Base-by-base conservation (phyloP, 2,113 vertebrate species). In the Upupa epops region DNA sequence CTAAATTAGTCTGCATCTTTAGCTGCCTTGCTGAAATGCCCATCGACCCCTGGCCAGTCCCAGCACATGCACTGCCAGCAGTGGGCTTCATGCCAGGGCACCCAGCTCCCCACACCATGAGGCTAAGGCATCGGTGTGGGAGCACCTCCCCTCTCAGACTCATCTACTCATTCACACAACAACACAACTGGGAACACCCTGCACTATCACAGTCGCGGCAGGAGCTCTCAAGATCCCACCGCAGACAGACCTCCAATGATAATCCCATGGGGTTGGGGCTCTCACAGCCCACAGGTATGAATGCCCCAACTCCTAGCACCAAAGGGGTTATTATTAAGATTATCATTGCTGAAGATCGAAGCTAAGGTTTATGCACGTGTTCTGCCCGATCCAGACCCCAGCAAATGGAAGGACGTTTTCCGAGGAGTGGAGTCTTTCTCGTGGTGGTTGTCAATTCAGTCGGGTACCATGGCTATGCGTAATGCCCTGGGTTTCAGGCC, bases 11-110 rank as follows among this genome's bases (percentile, higher is more conserved):
- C 96, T 83, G 91, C 56, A 14, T 96, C 96, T 83, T 94, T 97
- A 98, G 98, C 98, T 98, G 97, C 98, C 97, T 96, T 94, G 93
- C 93, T 96, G 91, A 95, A 97, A 97, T 97, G 97, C 96, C 97
- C 95, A n/a, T 63, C 69, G 49, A 61, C 92, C 96, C 94, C 92
- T 96, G 82, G 66, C 88, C 92, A 46, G 81, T 89, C 96, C 95
- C 94, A 96, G 96, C 72, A 95, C 49, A 24, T 56, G 94, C 97
- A 97, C 97, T 86, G 97, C 97, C 98, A 96, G 97, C 97, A 97
- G 98, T 95, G 96, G 96, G 84, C 72, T 92, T 80, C 91, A 31
- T 51, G 85, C 93, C 64, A 64, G 54, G 89, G 78, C 89, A 71
- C 56, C 63, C 86, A 18, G 7, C 95, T 84, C 64, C 58, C 93